Evolutionary conservation across 2,797 vertebrate genomes (phyloP), one percentile per base, ranked within the genome.

Genomic region (Enteromius thamalakanensis): DNA sequence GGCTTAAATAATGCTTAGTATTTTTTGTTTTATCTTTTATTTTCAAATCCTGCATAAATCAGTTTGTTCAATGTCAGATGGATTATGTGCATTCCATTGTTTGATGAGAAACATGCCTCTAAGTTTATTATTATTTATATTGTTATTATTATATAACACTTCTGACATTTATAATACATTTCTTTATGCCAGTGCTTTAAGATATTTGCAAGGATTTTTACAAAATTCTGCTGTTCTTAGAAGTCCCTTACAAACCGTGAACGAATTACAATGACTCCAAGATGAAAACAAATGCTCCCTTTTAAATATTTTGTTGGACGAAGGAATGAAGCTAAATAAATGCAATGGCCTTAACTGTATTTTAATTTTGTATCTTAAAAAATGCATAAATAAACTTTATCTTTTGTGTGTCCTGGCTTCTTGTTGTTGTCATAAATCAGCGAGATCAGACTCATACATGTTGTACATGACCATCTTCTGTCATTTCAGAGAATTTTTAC

Each of bases 311-410:
- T 55, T 55, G 72, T 29, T 23, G 51, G 5, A 64, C 58, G 12
- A 78, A 15, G n/a, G 45, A 19, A 70, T 51, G 2, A 65, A 6
- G 34, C 65, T 10, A 11, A 75, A 55, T 23, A 64, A 83, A 74
- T 42, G 34, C 7, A 26, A 58, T 19, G 40, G 15, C 75, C 19
- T 80, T 70, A 78, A 37, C 79, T 81, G 14, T 49, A 67, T 86
- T 81, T 86, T 82, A 77, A 86, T 86, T 83, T 86, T 82, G 65
- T 85, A 74, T 85, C 40, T 60, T 76, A 49, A 47, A 42, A 74
- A 60, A 23, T 81, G 77, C 75, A 68, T 79, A 77, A 88, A 87
- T 87, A 87, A 88, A 88, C 32, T 21, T 65, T 53, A 62, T 80
- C 65, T 71, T 80, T 82, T 78, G 84, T 65, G 84, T 87, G 86